These are phyloP conservation scores for Caenorhabditis sp. DNA, from an alignment of 2,888 invertebrate species.

Conservation along the genomic window DNA sequence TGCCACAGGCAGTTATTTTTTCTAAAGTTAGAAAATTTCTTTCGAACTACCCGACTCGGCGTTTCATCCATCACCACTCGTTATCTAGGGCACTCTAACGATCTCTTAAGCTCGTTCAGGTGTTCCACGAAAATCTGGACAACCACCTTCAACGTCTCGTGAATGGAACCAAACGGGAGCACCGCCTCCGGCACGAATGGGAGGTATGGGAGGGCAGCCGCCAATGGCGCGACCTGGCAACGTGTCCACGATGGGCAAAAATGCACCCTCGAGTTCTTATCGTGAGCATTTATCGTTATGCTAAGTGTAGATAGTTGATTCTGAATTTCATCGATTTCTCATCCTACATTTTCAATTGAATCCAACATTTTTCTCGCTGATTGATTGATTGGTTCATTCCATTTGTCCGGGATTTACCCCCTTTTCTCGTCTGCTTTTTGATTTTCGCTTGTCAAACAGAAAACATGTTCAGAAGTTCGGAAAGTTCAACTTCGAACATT, in stretches of 20 bases:
- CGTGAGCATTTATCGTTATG: conserved; percentile 65
- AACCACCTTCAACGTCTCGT: conserved; percentile 46
- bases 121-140: conserved; percentile 46
- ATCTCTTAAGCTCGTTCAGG: conserved; percentile 18
- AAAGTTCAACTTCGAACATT: no score
- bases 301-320: conserved; percentile 4
- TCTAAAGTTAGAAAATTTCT: background rate
- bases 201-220: conserved; percentile 64
- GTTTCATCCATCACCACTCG: background rate
- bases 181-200: conserved; percentile 36
- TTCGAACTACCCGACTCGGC: background rate
- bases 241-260: background rate
- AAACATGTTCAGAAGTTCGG: no score
- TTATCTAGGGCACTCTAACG: background rate
- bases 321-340: background rate
- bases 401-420: conserved; percentile 45
- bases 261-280: conserved; percentile 33
- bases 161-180: conserved; percentile 34
- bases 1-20: no score
- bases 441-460: no score
- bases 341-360: background rate
- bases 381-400: conserved; percentile 25
- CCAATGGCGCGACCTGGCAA: conserved; percentile 56
- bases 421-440: conserved; percentile 15
- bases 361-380: conserved; percentile 12